A percentile compares a stretch with the other conserved stretches of the same genome.
These are phyloP conservation scores for Grus americana DNA, from an alignment of 2,113 vertebrate genomes.

Conservation along the genomic window DNA sequence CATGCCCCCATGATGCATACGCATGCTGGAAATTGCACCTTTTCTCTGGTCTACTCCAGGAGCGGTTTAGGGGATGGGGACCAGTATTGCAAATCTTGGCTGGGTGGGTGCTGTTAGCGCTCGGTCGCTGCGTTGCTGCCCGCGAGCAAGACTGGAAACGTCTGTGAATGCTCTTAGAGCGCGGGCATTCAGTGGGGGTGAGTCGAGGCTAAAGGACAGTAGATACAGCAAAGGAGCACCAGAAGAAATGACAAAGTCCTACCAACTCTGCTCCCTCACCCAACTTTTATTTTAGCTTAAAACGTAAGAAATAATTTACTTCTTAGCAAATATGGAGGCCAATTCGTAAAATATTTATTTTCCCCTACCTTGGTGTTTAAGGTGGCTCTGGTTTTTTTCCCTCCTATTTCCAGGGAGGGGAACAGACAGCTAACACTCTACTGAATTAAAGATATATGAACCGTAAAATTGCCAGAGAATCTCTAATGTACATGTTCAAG, in stretches of 20 bases:
- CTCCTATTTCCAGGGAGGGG: not conserved
- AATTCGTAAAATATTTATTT: slow-evolving; percentile 24
- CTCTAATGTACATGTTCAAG: not conserved
- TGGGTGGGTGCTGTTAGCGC: not conserved
- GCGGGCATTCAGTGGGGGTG: not conserved
- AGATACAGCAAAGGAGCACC: not conserved
- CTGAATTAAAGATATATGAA: slow-evolving; percentile 47
- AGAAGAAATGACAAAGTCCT: not conserved
- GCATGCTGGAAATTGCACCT: not conserved
- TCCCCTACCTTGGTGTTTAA: not conserved
- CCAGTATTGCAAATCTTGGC: not conserved
- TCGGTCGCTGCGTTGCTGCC: not conserved
- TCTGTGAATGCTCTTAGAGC: not conserved
- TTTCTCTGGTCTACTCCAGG: not conserved
- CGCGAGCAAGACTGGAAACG: not conserved
- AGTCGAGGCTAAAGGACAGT: not conserved
- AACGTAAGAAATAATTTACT: slow-evolving; percentile 32
- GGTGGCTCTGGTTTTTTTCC: not conserved
- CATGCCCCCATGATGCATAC: not conserved
- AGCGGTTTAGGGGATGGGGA: not conserved
- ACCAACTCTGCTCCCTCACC: not conserved
- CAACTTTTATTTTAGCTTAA: slow-evolving; percentile 20
- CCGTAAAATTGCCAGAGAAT: not conserved
- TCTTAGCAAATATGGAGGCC: not conserved
- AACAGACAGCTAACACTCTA: not conserved